phyloP scores from a whole-genome alignment of 1,140 invertebrate species.

The Gonatopus flavifemur region DNA sequence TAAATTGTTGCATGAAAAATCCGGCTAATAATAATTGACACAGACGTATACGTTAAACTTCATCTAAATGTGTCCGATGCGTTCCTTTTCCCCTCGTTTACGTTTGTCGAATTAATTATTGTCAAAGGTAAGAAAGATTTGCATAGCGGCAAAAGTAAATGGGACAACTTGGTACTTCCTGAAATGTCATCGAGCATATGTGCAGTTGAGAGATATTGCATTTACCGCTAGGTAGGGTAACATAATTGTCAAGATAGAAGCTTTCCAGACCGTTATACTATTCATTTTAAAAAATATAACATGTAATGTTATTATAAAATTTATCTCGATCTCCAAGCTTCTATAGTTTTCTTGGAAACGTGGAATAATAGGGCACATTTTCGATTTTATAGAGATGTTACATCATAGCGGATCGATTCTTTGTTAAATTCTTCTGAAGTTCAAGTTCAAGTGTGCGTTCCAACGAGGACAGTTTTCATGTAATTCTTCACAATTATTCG shows the following conservation, averaged over 20 bases:
- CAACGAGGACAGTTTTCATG: not conserved
- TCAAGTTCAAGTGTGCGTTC: not conserved
- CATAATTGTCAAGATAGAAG: slow-evolving; percentile 1
- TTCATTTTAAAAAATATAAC: too few relatives aligned
- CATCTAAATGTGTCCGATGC: too few relatives aligned
- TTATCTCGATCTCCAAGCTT: not conserved
- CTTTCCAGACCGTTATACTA: not conserved
- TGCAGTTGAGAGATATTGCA: not conserved
- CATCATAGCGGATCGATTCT: too few relatives aligned
- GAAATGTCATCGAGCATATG: not conserved
- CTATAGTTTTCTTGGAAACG: not conserved
- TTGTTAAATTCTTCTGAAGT: too few relatives aligned
- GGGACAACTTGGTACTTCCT: slow-evolving; percentile 1
- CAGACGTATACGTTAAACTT: too few relatives aligned
- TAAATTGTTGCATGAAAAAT: too few relatives aligned
- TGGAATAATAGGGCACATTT: too few relatives aligned
- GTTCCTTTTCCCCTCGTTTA: too few relatives aligned
- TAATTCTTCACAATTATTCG: not conserved
- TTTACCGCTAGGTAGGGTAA: not conserved
- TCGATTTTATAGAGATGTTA: too few relatives aligned
- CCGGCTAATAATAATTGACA: too few relatives aligned
- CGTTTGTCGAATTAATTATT: slow-evolving; percentile 31
- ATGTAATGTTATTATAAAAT: too few relatives aligned
- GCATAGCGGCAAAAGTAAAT: slow-evolving; percentile 12
- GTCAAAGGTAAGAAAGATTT: slow-evolving; percentile 18